Base-by-base conservation (phyloP, 2,888 invertebrate species). In the Hemicrepidius hirtus region DNA sequence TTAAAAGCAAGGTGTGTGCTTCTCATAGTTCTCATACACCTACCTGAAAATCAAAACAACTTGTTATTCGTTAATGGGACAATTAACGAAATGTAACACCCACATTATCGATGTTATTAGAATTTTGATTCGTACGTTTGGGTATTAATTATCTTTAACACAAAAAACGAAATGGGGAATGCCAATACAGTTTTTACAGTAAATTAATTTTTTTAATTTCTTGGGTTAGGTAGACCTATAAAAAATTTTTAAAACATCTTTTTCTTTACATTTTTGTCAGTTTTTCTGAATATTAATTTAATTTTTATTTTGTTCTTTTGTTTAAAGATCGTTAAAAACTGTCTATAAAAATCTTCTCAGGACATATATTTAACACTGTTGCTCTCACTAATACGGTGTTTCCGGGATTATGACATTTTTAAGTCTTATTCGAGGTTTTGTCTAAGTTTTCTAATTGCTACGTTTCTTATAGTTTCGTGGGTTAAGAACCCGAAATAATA, bases 351-450 rank as follows among this genome's bases (percentile, higher is more conserved):
- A n/a, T 32, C 28, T 57, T 49, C 21, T 20, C 37, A 57, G 18
- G 35, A 57, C 18, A 5, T 1, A 20, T 40, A 41, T 60, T 60
- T 60, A 60, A 41, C 60, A 60, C 60, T 24, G 37, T 18, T 41
- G 40, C 13, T 35, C 20, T 37, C 28, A 20, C 37, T 37, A 57
- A 57, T 57, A 13, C 10, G 57, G 16, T 18, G 41, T 40, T 60
- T 60, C 60, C 60, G 60, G 24, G 20, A 40, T 60, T 60, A 40
- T 60, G 41, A 40, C 41, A 60, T 21, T 60, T 60, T 37, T 60
- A 41, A 7, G 60, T 24, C 24, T 60, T 60, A 41, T 40, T 32
- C 32, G 32, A 9, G 5, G 32, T 32, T 32, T 2, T 9, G 44
- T 16, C 16, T 41, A 16, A 16, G 41, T 41, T 44, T 44, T 44